phyloP scores from a whole-genome alignment of 2,797 vertebrate species.

The Crenuchus spilurus region DNA sequence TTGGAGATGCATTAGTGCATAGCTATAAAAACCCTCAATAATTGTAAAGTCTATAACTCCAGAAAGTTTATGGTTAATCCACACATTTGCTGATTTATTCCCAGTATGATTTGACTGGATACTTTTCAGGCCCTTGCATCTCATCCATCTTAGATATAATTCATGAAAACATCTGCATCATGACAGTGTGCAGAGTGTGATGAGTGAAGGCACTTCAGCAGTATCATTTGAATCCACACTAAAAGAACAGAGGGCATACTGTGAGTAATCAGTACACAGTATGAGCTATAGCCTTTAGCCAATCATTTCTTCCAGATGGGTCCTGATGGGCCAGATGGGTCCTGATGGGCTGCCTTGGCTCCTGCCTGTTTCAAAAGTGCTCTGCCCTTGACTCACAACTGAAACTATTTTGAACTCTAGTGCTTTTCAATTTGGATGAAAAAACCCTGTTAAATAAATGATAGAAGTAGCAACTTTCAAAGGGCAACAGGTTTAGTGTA shows the following conservation, averaged over 20 bases:
- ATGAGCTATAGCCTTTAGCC: constrained; percentile 22
- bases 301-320: constrained; percentile 59
- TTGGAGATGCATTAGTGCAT: too few species aligned
- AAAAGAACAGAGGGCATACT: neutral
- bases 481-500: neutral
- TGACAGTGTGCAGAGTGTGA: neutral
- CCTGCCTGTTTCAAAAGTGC: constrained; percentile 42
- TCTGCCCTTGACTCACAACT: constrained; percentile 5
- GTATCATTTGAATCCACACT: neutral
- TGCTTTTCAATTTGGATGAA: constrained; percentile 72
- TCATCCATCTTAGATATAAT: constrained; percentile 5
- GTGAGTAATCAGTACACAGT: constrained; percentile 13
- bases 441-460: constrained; percentile 63
- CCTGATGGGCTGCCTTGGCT: constrained; percentile 37
- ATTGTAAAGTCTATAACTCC: too few species aligned
- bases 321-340: constrained; percentile 55
- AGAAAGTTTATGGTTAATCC: too few species aligned
- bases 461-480: neutral
- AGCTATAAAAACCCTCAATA: too few species aligned
- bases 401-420: constrained; percentile 70
- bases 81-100: too few species aligned
- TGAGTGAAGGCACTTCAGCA: neutral
- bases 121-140: neutral
- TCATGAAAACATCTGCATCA: constrained; percentile 13
- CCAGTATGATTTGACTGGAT: too few species aligned